These are phyloP conservation scores for Drosophila burlai DNA, from an alignment of 1,140 invertebrate species.

Conservation along the genomic window DNA sequence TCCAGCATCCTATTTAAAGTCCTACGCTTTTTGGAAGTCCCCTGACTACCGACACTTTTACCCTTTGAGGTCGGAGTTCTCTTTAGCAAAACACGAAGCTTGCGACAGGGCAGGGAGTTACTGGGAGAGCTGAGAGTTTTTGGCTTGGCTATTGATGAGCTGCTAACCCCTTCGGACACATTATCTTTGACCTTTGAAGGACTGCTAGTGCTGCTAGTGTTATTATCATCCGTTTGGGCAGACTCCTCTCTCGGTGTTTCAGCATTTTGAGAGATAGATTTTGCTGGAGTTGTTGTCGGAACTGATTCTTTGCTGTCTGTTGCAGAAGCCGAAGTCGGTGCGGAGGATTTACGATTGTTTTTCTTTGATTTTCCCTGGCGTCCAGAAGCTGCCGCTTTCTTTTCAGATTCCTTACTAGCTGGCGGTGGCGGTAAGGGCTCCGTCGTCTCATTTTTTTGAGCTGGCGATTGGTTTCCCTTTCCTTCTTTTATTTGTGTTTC, in stretches of 20 bases:
- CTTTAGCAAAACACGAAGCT: conserved; percentile 50
- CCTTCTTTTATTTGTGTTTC: neutral
- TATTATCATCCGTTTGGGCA: neutral
- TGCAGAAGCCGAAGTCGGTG: neutral
- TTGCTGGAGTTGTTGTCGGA: neutral
- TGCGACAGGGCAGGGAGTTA: conserved; percentile 22
- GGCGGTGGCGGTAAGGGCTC: neutral
- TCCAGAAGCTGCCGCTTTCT: neutral
- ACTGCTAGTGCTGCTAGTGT: neutral
- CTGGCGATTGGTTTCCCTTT: neutral
- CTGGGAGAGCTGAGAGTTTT: neutral
- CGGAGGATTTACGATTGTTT: neutral
- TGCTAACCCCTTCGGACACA: too few species aligned
- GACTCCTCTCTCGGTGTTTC: neutral
- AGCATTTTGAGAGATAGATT: neutral
- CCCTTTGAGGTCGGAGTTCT: conserved; percentile 13
- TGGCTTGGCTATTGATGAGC: too few species aligned
- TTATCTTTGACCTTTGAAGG: neutral
- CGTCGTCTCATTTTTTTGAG: neutral
- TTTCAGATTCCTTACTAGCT: neutral
- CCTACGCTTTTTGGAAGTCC: neutral
- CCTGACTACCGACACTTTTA: neutral
- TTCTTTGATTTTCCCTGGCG: neutral
- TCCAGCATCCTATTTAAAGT: conserved; percentile 2
- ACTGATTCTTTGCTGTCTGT: neutral